Conservation (phyloP, 2,888 invertebrate genomes). For the Euzetes globulus region DNA sequence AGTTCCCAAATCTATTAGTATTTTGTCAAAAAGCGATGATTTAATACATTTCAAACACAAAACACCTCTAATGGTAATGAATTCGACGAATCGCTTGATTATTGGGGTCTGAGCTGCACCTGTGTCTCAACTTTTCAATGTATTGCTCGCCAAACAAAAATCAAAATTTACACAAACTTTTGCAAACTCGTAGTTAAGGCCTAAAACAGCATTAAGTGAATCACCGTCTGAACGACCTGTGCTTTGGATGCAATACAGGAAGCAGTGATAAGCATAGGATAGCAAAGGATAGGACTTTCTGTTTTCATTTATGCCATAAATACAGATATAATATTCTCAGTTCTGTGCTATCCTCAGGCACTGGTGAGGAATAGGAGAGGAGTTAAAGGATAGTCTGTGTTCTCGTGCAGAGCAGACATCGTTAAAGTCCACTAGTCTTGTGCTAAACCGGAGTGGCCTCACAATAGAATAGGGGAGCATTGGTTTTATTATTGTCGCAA, state of each 20-base stretch:
- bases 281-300: background rate
- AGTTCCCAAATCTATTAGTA: background rate
- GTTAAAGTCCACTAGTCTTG: background rate
- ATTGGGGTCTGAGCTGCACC: background rate
- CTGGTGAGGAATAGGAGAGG: background rate
- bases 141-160: conserved; percentile 10
- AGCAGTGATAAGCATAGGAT: conserved; percentile 5
- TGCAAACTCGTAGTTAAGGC: background rate
- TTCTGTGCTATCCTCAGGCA: background rate
- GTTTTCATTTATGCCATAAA: background rate
- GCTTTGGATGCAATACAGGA: conserved; percentile 10
- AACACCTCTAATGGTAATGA: background rate
- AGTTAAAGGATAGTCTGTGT: conserved; percentile 7
- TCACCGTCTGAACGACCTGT: background rate
- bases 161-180: conserved; percentile 2
- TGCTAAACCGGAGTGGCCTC: background rate
- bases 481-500: too few species aligned
- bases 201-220: background rate
- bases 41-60: background rate
- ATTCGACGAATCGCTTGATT: conserved; percentile 11
- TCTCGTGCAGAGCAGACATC: too few species aligned
- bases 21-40: background rate
- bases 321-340: background rate
- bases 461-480: background rate
- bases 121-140: background rate